Evolutionary conservation across 2,113 vertebrate species (phyloP), one percentile per base, ranked within the genome.

Genomic region (Pseudorasbora parva): DNA sequence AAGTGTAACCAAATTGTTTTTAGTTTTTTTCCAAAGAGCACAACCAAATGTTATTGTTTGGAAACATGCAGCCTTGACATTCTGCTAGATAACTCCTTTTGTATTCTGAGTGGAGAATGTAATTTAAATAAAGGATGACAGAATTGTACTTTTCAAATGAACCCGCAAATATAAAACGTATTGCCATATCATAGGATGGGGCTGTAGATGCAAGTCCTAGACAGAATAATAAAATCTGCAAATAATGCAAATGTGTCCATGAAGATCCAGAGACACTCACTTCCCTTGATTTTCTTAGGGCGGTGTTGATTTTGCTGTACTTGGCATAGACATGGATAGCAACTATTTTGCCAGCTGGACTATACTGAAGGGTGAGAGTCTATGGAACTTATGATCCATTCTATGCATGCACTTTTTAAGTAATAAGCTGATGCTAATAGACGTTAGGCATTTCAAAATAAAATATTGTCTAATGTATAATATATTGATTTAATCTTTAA

Each of bases 401-500:
- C 51, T 73, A 78, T 64, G 9, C 41, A 79, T 79, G 60, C 78
- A 79, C 12, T 25, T 78, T 59, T 43, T 43, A 27, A 57, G 51
- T n/a, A 56, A 33, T 59, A 59, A 27, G 51, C 9, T 64, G 25
- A 64, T 66, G 56, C 57, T 78, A 27, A 27, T 17, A 47, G 57
- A 64, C 30, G 49, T 66, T 49, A 64, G 59, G 30, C 25, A 77
- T 37, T 77, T 77, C 9, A 77, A 59, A 73, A 49, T 27, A 12
- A 41, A 66, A 66, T 80, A 66, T 30, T 8, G 37, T 68, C 23
- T 41, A 56, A n/a, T 64, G 69, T 60, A 82, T 84, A 66, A 74
- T 75, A 69, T 64, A 73, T 25, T 23, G 12, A 81, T 80, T 49
- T 51, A 59, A 59, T 21, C n/a, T 85, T 82, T 33, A 60, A n/a